A percentile compares a stretch with the other conserved stretches of the same genome.
Conservation (phyloP, 2,797 vertebrate species). For the Pangasius krempfi region DNA sequence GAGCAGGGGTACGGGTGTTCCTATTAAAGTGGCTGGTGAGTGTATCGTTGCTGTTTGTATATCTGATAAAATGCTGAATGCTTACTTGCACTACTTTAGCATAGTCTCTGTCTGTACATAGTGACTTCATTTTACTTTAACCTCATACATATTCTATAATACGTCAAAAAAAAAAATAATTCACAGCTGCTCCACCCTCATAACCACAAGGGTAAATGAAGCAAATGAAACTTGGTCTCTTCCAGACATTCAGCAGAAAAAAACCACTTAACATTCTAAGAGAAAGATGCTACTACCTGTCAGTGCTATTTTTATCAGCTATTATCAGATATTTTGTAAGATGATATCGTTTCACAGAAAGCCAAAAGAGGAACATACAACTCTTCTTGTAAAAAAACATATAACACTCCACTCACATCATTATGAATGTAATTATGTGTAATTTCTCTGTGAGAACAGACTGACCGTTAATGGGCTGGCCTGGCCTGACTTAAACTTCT, state of each 20-base stretch:
- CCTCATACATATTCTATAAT: not conserved
- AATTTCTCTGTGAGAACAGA: not conserved
- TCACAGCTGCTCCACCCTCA: slow-evolving; percentile 65
- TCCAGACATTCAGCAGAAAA: not conserved
- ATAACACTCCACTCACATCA: not conserved
- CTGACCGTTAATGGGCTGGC: not conserved
- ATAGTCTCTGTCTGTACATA: not conserved
- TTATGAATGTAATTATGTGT: not conserved
- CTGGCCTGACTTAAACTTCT: not conserved
- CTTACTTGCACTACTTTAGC: not conserved
- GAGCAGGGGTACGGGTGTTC: not conserved
- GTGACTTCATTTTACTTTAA: not conserved
- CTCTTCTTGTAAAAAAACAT: not conserved
- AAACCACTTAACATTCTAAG: not conserved
- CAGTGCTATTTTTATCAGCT: not conserved
- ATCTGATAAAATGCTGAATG: not conserved
- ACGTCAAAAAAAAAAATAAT: not conserved
- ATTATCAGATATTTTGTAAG: not conserved
- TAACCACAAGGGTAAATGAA: slow-evolving; percentile 21
- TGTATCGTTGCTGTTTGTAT: not conserved
- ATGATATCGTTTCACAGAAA: not conserved
- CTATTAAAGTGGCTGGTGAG: not conserved
- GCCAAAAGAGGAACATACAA: not conserved
- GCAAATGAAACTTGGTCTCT: not conserved
- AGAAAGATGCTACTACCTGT: not conserved